phyloP scores from a whole-genome alignment of 2,888 invertebrate species.

The Caenorhabditis zanzibari region DNA sequence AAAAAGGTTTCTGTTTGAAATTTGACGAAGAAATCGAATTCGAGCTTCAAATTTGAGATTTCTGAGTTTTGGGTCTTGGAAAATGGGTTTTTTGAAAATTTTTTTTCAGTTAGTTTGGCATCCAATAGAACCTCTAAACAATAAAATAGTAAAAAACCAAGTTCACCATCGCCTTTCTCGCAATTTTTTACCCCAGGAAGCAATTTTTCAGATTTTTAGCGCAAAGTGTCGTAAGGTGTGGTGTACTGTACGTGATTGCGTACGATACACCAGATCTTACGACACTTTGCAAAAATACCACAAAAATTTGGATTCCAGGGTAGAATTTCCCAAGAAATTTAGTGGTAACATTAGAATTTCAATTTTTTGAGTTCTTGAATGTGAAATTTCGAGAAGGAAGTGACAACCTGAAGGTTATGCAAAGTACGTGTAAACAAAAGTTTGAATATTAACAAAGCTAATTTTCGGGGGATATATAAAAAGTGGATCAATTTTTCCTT shows the following conservation, averaged over 20 bases:
- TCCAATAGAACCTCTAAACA: not conserved
- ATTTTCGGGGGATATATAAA: not conserved
- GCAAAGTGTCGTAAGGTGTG: not conserved
- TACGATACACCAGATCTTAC: conserved; percentile 2
- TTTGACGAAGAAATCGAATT: no score
- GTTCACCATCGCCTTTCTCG: not conserved
- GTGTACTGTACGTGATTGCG: not conserved
- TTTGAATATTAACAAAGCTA: conserved; percentile 36
- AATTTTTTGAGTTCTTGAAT: conserved; percentile 9
- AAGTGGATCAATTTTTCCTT: conserved; percentile 1
- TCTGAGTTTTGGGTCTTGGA: no score
- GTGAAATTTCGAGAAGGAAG: not conserved
- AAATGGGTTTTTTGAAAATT: no score
- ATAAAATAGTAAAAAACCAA: not conserved
- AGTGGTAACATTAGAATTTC: not conserved
- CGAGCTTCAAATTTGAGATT: no score
- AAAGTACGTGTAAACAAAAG: conserved; percentile 23
- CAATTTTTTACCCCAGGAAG: not conserved
- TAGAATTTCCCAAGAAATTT: not conserved
- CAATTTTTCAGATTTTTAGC: not conserved
- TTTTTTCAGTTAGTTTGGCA: no score
- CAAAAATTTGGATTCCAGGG: not conserved
- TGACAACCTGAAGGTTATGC: conserved; percentile 23
- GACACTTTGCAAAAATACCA: not conserved
- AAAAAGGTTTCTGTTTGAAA: no score